phyloP scores from a whole-genome alignment of 2,113 vertebrate species.

The Dendrocopos noguchii region DNA sequence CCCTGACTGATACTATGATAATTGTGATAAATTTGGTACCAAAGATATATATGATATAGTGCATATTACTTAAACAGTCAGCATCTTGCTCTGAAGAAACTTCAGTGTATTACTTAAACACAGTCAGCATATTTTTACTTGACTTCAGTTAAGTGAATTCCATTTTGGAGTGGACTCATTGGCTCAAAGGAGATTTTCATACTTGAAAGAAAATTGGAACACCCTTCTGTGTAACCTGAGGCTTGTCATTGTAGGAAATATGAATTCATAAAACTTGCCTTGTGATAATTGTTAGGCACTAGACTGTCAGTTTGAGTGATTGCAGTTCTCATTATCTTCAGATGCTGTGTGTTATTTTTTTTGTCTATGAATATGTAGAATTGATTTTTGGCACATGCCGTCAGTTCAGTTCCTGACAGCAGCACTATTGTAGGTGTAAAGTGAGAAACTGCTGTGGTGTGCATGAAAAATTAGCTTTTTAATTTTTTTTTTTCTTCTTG shows the following conservation, averaged over 20 bases:
- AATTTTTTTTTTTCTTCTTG: not conserved
- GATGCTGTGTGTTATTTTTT: slow-evolving; percentile 57
- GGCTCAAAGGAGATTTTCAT: slow-evolving; percentile 35
- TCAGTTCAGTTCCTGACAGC: slow-evolving; percentile 62
- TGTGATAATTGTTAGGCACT: slow-evolving; percentile 69
- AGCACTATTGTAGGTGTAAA: slow-evolving; percentile 57
- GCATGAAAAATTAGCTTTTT: slow-evolving; percentile 38
- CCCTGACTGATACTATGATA: not conserved
- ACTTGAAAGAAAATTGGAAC: slow-evolving; percentile 28
- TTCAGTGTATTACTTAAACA: not conserved
- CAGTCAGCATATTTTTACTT: slow-evolving; percentile 34
- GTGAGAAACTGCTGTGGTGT: slow-evolving; percentile 52
- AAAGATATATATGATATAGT: not conserved
- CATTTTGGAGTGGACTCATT: slow-evolving; percentile 17
- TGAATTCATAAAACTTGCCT: slow-evolving; percentile 58
- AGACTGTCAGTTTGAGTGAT: slow-evolving; percentile 73
- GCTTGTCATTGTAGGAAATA: slow-evolving; percentile 54
- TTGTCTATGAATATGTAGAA: slow-evolving; percentile 70
- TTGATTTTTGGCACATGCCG: slow-evolving; percentile 68
- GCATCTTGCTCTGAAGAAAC: slow-evolving; percentile 11
- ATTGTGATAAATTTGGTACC: not conserved
- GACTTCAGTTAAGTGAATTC: slow-evolving; percentile 6
- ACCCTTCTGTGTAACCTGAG: slow-evolving; percentile 56
- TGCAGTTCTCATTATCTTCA: slow-evolving; percentile 73
- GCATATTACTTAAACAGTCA: not conserved